These are phyloP conservation scores for Distichodus sexfasciatus DNA, from an alignment of 2,797 vertebrate genomes.

Conservation along the genomic window DNA sequence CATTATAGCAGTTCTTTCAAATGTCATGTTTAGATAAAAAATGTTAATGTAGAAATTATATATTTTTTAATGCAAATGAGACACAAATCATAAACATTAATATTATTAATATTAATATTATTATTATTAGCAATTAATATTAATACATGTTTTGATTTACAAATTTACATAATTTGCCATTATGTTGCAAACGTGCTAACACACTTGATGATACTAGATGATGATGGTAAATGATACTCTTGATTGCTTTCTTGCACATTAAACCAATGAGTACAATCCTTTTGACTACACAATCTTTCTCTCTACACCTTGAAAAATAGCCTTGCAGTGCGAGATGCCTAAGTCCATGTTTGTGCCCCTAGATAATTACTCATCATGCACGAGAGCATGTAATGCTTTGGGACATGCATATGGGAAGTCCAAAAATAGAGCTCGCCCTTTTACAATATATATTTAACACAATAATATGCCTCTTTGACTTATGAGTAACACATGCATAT, in stretches of 20 bases:
- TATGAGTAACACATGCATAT: constrained; percentile 14
- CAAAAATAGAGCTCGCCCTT: constrained; percentile 31
- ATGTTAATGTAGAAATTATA: too few relatives aligned
- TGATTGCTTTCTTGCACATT: not conserved
- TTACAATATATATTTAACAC: constrained; percentile 14
- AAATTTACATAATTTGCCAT: too few relatives aligned
- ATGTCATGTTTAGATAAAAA: too few relatives aligned
- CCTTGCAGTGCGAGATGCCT: constrained; percentile 19
- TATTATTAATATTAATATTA: too few relatives aligned
- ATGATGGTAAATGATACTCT: not conserved
- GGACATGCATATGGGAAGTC: constrained; percentile 40
- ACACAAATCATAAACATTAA: too few relatives aligned
- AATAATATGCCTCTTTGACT: constrained; percentile 3
- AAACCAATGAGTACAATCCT: too few relatives aligned
- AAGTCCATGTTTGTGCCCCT: constrained; percentile 29
- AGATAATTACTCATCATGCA: constrained; percentile 44
- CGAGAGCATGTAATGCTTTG: constrained; percentile 41
- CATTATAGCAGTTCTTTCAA: too few relatives aligned
- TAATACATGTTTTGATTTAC: too few relatives aligned
- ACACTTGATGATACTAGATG: not conserved
- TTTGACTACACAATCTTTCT: constrained; percentile 15
- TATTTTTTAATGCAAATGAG: too few relatives aligned
- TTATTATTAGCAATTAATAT: too few relatives aligned
- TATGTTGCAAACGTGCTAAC: too few relatives aligned
- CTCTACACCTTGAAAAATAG: constrained; percentile 24